Conservation (phyloP, 2,113 vertebrate species). For the Patagioenas fasciata region DNA sequence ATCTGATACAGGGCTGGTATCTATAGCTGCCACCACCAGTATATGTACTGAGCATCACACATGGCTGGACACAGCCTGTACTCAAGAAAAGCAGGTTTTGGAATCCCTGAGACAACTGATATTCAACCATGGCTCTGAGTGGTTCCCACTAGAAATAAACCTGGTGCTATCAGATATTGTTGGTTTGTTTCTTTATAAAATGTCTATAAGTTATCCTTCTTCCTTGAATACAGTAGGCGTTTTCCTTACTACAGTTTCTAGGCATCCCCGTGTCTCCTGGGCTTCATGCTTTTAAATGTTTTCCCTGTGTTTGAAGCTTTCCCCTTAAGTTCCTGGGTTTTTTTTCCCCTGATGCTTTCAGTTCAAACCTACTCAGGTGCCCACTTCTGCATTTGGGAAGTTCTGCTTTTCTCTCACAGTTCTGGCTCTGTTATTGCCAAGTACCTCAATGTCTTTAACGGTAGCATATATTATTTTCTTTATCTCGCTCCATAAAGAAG, state of each 20-base stretch:
- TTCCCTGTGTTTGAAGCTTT: not conserved
- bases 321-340: not conserved
- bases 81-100: not conserved
- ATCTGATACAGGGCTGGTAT: not conserved
- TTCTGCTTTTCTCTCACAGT: not conserved
- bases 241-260: not conserved
- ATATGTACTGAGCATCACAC: no score
- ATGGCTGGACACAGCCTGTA: not conserved
- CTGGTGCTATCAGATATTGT: not conserved
- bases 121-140: not conserved
- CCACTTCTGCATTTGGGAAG: not conserved
- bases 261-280: not conserved
- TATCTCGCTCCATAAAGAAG: not conserved
- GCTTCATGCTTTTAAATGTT: not conserved
- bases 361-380: not conserved
- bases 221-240: not conserved
- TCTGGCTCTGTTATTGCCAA: not conserved
- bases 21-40: not conserved
- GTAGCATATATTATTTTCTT: not conserved
- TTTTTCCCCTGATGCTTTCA: not conserved
- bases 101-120: not conserved
- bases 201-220: accelerated
- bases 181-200: not conserved
- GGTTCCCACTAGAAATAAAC: not conserved
- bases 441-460: not conserved